Conservation (phyloP, 1,140 invertebrate genomes). For the Tetranychus urticae region DNA sequence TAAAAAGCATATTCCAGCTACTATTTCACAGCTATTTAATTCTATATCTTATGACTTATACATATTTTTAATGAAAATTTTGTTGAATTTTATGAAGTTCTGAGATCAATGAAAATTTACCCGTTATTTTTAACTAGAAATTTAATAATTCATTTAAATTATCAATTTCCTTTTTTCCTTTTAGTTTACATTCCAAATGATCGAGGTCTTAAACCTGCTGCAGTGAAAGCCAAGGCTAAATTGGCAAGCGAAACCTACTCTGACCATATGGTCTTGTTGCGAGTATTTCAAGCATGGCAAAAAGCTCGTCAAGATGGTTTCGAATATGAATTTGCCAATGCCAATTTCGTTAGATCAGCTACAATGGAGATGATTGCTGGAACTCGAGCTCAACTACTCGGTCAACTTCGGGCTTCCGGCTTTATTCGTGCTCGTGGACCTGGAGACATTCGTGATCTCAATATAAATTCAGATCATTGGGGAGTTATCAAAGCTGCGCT, state of each 20-base stretch:
- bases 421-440: constrained; percentile 43
- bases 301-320: constrained; percentile 37
- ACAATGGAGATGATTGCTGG: constrained; percentile 60
- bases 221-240: constrained; percentile 35
- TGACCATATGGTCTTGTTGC: constrained; percentile 69
- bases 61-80: background rate
- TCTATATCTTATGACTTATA: too few relatives aligned
- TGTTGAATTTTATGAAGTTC: background rate
- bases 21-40: too few relatives aligned
- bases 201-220: background rate
- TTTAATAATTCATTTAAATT: background rate
- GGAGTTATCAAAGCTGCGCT: constrained; percentile 70
- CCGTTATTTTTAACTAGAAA: too few relatives aligned
- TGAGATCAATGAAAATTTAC: background rate
- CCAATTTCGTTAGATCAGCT: constrained; percentile 36
- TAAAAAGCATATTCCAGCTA: too few relatives aligned
- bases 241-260: constrained; percentile 52
- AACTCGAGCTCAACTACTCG: constrained; percentile 46
- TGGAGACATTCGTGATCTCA: constrained; percentile 48
- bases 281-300: constrained; percentile 45
- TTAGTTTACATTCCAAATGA: constrained; percentile 46
- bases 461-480: constrained; percentile 70
- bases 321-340: constrained; percentile 47
- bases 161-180: constrained; percentile 15
- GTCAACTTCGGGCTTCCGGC: constrained; percentile 55